Evolutionary conservation across 2,113 vertebrate species (phyloP).

Genomic region (Cathartes aura): DNA sequence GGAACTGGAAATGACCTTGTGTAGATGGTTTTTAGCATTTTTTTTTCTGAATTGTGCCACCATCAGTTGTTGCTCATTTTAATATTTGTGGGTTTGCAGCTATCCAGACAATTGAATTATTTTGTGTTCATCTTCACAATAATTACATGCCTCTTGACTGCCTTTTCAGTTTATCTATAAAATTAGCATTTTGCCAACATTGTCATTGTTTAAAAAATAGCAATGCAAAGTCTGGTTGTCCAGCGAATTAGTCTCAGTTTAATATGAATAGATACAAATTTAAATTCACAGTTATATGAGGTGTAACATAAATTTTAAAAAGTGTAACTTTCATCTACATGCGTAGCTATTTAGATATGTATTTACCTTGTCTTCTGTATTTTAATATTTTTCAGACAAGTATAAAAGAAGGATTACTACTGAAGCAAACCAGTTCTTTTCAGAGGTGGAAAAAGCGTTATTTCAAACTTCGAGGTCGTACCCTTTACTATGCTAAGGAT

Average conservation of each 20-base stretch:
- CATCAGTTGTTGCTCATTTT: neutral
- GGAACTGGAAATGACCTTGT: neutral
- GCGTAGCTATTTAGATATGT: neutral
- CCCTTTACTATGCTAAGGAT: constrained; percentile 98
- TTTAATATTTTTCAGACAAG: constrained; percentile 86
- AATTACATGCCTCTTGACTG: neutral
- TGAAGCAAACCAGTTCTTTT: constrained; percentile 99
- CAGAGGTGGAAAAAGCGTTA: constrained; percentile 98
- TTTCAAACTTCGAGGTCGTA: constrained; percentile 96
- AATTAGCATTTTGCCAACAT: neutral
- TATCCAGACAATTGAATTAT: neutral
- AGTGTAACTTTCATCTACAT: neutral
- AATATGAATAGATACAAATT: neutral
- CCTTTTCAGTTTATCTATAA: neutral
- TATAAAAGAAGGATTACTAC: constrained; percentile 93
- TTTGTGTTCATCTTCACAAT: neutral
- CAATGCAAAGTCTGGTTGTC: neutral
- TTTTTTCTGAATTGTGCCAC: neutral
- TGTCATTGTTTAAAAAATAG: neutral
- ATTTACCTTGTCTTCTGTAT: neutral
- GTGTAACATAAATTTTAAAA: neutral
- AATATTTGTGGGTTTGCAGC: neutral
- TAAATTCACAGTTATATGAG: neutral
- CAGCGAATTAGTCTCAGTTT: neutral
- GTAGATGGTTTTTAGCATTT: neutral